Base-by-base conservation (phyloP, 2,888 invertebrate species). In the Amiota minor region DNA sequence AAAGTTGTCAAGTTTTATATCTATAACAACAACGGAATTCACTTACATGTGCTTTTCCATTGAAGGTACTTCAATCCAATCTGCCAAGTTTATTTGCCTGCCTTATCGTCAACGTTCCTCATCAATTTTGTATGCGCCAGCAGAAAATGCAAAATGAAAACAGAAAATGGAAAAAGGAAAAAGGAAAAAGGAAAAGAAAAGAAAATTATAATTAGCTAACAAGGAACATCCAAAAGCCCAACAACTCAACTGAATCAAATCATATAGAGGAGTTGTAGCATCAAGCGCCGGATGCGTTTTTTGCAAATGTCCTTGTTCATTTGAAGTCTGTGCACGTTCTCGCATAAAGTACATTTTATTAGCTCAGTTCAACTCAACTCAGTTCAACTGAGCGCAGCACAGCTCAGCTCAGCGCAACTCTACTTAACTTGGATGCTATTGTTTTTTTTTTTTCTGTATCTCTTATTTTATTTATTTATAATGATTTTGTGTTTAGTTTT, bases 281-380 rank as follows among this genome's bases (percentile, higher is more conserved):
- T 16, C 14, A 6, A 46, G 16, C 20, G 23, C 11, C 10, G 14
- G n/a, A 61, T 23, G 16, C 18, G 47, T 23, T 61, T 71, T 53
- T 53, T 35, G 50, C 65, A 69, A 61, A 59, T 62, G 65, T 49
- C 59, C 68, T 45, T 35, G 35, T 35, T 59, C 47, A 46, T 74
- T 65, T 69, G 50, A 64, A 83, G 84, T 83, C 82, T 72, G 79
- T 77, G 84, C 82, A 83, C 82, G 82, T 83, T 81, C 80, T 77
- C 77, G 77, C 85, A 82, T 85, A 85, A 85, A 85, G 85, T 78
- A 82, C 85, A 83, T 83, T 83, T 83, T 83, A 85, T 85, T 85
- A 83, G 82, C 83, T 80, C 76, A 73, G 77, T 74, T 75, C 62
- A 62, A n/a, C n/a, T 62, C 45, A 53, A 16, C 14, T 61, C 61